A percentile compares a stretch with the other conserved stretches of the same genome.
Evolutionary conservation across 37 sponge, comb jelly and placozoan species (phyloP).

Genomic region (Cliona cf. orientalis): DNA sequence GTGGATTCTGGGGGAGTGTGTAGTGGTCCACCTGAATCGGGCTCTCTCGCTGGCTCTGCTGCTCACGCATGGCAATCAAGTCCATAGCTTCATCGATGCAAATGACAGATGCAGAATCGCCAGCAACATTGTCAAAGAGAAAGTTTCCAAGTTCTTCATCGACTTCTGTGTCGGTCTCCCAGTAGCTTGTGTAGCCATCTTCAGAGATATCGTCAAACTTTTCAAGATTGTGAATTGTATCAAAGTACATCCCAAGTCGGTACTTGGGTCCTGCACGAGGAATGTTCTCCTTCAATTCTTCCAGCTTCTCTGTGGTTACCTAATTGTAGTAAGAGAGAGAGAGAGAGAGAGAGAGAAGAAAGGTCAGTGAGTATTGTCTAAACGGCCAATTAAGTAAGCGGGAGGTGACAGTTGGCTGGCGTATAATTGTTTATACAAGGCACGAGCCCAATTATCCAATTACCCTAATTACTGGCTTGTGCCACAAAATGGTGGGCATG

Average conservation of each 20-base stretch:
- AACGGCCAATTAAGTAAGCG: too few species aligned
- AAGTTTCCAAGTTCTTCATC: slow-evolving; percentile 51
- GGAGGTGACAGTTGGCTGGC: too few species aligned
- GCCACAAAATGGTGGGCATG: too few species aligned
- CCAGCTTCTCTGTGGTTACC: slow-evolving; percentile 64
- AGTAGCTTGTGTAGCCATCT: slow-evolving; percentile 54
- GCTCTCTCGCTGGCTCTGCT: not conserved
- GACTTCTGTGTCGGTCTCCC: slow-evolving; percentile 65
- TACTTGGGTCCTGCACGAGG: slow-evolving; percentile 69
- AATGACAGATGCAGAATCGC: slow-evolving; percentile 74
- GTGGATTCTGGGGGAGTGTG: not conserved
- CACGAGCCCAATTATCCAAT: too few species aligned
- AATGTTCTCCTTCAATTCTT: slow-evolving; percentile 49
- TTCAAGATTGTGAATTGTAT: slow-evolving; percentile 55
- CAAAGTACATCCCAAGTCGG: slow-evolving; percentile 78
- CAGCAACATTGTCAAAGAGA: slow-evolving; percentile 48
- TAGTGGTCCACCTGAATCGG: not conserved
- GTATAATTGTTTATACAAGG: too few species aligned
- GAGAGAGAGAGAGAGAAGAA: too few species aligned
- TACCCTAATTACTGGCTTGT: too few species aligned
- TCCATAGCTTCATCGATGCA: slow-evolving; percentile 57
- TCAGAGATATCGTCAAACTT: slow-evolving; percentile 44
- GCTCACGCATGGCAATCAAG: slow-evolving; percentile 19
- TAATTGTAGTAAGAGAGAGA: slow-evolving; percentile 18
- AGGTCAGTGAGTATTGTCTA: too few species aligned